Base-by-base conservation (phyloP, 1,140 invertebrate genomes). In the Papilio dardanus region DNA sequence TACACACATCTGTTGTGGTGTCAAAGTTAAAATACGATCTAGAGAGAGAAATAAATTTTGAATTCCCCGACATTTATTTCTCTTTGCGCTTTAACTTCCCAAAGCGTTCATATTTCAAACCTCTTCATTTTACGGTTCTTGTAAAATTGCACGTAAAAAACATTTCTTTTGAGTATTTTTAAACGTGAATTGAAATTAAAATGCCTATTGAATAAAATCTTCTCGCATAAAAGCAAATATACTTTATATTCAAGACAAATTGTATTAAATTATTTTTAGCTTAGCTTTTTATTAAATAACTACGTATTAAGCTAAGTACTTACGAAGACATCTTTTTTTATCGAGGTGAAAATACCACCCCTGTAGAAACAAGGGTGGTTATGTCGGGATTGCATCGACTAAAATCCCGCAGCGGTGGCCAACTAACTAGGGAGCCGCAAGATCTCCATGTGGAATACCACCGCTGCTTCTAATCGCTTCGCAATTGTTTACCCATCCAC, bases 101-200 rank as follows among this genome's bases (percentile, higher is more conserved):
- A 62, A 62, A 62, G 54, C 54, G 54, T 62, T 62, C 54, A 62
- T 62, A 62, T 62, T 62, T 62, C 54, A 62, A 16, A 62, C 24
- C 24, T 62, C 54, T 28, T 58, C 54, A 5, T 62, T 62, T 62
- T 62, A 62, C 24, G 54, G 54, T 62, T 62, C 54, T 62, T 62
- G 54, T 62, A 30, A 54, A 62, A 62, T 28, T 30, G 10, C 28
- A 62, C 24, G 24, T 62, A 30, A 62, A 62, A 37, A 62, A 62
- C 12, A 62, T 28, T 62, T 54, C 7, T 62, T 62, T 62, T 24
- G 12, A 62, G 10, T 62, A 28, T 62, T 62, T 58, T 62, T 62
- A 62, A 21, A 30, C 24, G 12, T 14, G 12, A 62, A 62, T 30
- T 62, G 3, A 30, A 62, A 28, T 28, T 62, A 62, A 62, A 14